A percentile compares a stretch with the other conserved stretches of the same genome.
phyloP scores from a whole-genome alignment of 1,140 invertebrate species.

The Anastatus disparis region DNA sequence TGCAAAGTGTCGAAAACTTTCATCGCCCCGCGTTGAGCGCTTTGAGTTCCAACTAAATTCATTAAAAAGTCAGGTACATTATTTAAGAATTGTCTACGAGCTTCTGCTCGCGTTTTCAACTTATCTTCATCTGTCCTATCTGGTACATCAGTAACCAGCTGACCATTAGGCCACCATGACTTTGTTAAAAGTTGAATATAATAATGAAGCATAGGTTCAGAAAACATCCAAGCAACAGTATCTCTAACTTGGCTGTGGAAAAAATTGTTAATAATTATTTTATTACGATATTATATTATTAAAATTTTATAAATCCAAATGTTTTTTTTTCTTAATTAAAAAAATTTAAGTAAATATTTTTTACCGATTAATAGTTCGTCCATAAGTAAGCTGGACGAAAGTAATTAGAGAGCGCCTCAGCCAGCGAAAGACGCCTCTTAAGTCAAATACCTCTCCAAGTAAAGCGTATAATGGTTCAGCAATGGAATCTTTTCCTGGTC shows the following conservation, averaged over 20 bases:
- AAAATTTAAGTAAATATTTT: not conserved
- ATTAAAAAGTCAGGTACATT: slow-evolving; percentile 83
- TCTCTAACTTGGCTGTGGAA: slow-evolving; percentile 83
- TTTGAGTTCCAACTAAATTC: slow-evolving; percentile 86
- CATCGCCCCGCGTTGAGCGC: slow-evolving; percentile 81
- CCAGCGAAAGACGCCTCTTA: slow-evolving; percentile 88
- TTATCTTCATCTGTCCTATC: slow-evolving; percentile 76
- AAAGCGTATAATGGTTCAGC: slow-evolving; percentile 88
- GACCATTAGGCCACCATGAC: slow-evolving; percentile 88
- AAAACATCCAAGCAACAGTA: slow-evolving; percentile 86
- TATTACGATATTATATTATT: not conserved
- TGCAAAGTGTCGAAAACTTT: slow-evolving; percentile 91
- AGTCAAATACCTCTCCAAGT: slow-evolving; percentile 89
- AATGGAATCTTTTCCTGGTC: slow-evolving; percentile 82
- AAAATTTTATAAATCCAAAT: no score
- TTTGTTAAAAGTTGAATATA: slow-evolving; percentile 86
- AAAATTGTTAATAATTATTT: slow-evolving; percentile 32
- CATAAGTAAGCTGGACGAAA: slow-evolving; percentile 93
- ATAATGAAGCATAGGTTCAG: slow-evolving; percentile 89
- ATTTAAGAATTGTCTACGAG: slow-evolving; percentile 75
- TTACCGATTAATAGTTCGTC: slow-evolving; percentile 87
- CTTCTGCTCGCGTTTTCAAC: slow-evolving; percentile 72
- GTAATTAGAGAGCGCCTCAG: slow-evolving; percentile 86
- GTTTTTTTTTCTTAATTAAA: no score
- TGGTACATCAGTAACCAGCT: slow-evolving; percentile 68